Conservation (phyloP, 1,140 invertebrate species). For the Centruroides sculpturatus region DNA sequence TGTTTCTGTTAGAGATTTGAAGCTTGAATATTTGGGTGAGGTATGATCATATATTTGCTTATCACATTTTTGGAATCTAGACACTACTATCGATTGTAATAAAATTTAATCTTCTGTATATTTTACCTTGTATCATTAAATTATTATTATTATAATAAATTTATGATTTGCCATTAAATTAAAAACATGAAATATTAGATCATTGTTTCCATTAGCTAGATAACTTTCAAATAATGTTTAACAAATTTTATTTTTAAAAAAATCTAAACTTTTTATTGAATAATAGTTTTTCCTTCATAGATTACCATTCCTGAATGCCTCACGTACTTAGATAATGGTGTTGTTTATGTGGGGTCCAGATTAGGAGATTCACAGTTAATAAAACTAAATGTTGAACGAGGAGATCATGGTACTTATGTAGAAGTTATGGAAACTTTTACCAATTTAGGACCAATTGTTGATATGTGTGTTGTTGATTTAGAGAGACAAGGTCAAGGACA, state of each 20-base stretch:
- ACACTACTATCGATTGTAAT: no score
- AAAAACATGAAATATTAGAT: no score
- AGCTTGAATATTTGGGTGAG: constrained; percentile 76
- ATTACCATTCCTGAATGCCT: constrained; percentile 95
- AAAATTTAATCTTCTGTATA: no score
- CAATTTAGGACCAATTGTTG: constrained; percentile 91
- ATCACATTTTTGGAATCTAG: no score
- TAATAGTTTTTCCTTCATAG: constrained; percentile 33
- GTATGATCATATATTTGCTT: constrained; percentile 11
- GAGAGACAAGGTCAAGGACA: constrained; percentile 95
- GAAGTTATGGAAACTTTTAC: constrained; percentile 91
- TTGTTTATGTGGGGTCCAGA: constrained; percentile 91
- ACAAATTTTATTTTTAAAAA: no score
- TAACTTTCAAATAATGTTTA: no score
- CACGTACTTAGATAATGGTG: constrained; percentile 97
- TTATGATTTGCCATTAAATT: no score
- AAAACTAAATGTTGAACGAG: constrained; percentile 68
- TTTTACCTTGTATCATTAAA: no score
- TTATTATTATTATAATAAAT: no score
- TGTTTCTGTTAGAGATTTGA: constrained; percentile 69
- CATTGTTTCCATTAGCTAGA: no score
- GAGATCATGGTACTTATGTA: constrained; percentile 79
- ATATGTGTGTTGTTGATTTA: constrained; percentile 93
- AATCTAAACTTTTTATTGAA: no score
- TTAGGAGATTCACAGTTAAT: constrained; percentile 93